Percentiles rank a stretch among this genome's conserved stretches.
Evolutionary conservation across 2,797 vertebrate species (phyloP).

Genomic region (Acanthurus lineatus): DNA sequence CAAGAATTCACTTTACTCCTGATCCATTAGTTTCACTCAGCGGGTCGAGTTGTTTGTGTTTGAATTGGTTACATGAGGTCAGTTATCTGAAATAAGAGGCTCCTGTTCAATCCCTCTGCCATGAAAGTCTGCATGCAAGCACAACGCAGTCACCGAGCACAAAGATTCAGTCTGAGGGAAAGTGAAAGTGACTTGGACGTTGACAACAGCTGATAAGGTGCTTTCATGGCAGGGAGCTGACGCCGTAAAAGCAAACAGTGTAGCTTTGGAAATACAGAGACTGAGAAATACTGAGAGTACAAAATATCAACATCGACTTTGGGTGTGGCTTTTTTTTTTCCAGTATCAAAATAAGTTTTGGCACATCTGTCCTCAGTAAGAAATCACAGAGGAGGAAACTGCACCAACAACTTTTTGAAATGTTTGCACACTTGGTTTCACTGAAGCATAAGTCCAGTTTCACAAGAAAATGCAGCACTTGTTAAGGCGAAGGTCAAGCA

Average conservation of each 20-base stretch:
- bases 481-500: constrained; percentile 66
- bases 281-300: constrained; percentile 37
- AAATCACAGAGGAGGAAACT: constrained; percentile 27
- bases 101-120: constrained; percentile 9
- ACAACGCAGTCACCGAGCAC: constrained; percentile 31
- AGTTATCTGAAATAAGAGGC: constrained; percentile 30
- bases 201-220: constrained; percentile 57
- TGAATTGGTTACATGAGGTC: constrained; percentile 14
- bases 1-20: constrained; percentile 25
- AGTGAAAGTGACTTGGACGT: constrained; percentile 41
- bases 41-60: constrained; percentile 1
- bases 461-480: constrained; percentile 33
- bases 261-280: constrained; percentile 42
- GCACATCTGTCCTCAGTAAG: constrained; percentile 46
- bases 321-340: constrained; percentile 22
- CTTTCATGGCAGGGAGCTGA: constrained; percentile 48
- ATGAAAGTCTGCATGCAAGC: constrained; percentile 39
- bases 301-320: constrained; percentile 13
- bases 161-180: constrained; percentile 18
- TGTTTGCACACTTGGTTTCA: constrained; percentile 41
- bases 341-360: constrained; percentile 58
- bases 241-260: constrained; percentile 59
- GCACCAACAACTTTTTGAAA: constrained; percentile 28
- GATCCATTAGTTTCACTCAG: constrained; percentile 4
- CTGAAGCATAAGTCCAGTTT: constrained; percentile 61